phyloP scores from a whole-genome alignment of 2,797 vertebrate genomes.

The Gephyroberyx darwinii region DNA sequence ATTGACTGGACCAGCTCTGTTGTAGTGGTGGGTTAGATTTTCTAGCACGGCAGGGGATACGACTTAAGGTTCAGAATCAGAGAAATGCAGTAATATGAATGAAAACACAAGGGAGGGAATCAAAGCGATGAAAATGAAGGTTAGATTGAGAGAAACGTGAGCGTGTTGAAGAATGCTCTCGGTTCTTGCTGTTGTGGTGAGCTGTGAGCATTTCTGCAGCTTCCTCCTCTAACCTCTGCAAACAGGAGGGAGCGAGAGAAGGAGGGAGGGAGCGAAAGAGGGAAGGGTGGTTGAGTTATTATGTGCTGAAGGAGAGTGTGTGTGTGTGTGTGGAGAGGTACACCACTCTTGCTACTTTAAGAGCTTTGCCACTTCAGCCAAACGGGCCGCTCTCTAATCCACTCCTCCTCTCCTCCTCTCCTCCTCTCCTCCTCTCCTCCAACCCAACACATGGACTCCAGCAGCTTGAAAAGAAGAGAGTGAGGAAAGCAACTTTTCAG shows the following conservation, averaged over 20 bases:
- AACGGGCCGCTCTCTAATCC: slow-evolving; percentile 60
- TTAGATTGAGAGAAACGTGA: slow-evolving; percentile 14
- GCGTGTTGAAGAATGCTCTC: slow-evolving; percentile 56
- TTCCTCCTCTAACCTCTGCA: slow-evolving; percentile 69
- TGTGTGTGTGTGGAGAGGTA: slow-evolving; percentile 48
- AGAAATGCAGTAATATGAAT: slow-evolving; percentile 38
- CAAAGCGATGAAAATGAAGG: slow-evolving; percentile 26
- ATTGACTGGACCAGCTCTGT: slow-evolving; percentile 36
- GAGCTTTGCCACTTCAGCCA: slow-evolving; percentile 74
- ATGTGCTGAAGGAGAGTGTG: slow-evolving; percentile 59
- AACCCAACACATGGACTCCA: slow-evolving; percentile 60
- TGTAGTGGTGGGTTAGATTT: slow-evolving; percentile 28
- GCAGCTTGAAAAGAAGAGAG: slow-evolving; percentile 51
- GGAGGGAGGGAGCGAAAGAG: slow-evolving; percentile 64
- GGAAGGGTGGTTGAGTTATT: slow-evolving; percentile 74
- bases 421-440: slow-evolving; percentile 49
- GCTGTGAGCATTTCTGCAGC: slow-evolving; percentile 59
- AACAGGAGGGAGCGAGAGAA: slow-evolving; percentile 59
- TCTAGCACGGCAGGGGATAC: slow-evolving; percentile 13
- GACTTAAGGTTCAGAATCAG: slow-evolving; percentile 30
- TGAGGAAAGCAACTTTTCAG: slow-evolving; percentile 59
- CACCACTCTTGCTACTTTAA: slow-evolving; percentile 65
- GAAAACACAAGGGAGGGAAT: no score
- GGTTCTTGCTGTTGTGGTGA: slow-evolving; percentile 52
- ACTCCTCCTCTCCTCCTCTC: slow-evolving; percentile 42